Conservation (phyloP, 2,797 vertebrate species). For the Danio aesculapii region DNA sequence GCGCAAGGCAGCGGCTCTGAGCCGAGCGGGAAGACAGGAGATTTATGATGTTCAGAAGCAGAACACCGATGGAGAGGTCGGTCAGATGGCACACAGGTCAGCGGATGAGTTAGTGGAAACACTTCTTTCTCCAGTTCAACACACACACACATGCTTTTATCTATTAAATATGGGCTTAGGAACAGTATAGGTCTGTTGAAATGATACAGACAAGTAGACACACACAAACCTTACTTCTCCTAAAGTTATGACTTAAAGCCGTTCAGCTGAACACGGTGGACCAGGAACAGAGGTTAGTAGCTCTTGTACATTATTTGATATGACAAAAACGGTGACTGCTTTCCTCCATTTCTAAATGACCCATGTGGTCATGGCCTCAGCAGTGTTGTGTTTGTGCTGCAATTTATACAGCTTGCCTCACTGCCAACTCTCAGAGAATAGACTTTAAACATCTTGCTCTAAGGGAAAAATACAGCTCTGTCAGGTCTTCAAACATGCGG, state of each 20-base stretch:
- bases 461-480: neutral
- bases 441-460: neutral
- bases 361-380: constrained; percentile 4
- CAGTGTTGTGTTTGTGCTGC: constrained; percentile 16
- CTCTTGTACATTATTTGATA: constrained; percentile 11
- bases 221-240: neutral
- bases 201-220: constrained; percentile 19
- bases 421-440: neutral
- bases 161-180: neutral
- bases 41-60: constrained; percentile 69
- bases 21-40: constrained; percentile 62
- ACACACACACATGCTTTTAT: constrained; percentile 1
- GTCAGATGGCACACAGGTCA: constrained; percentile 60
- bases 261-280: neutral
- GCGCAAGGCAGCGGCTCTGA: constrained; percentile 47
- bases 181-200: neutral
- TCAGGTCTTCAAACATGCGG: neutral
- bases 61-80: constrained; percentile 60
- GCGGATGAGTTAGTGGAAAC: constrained; percentile 5
- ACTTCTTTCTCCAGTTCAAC: neutral
- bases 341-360: constrained; percentile 33
- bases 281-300: neutral
- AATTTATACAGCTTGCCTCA: constrained; percentile 21
- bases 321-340: constrained; percentile 16
- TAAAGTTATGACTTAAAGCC: constrained; percentile 9